These are phyloP conservation scores for Spatulosminthurus flaviceps DNA, from an alignment of 2,888 invertebrate species.

Conservation along the genomic window DNA sequence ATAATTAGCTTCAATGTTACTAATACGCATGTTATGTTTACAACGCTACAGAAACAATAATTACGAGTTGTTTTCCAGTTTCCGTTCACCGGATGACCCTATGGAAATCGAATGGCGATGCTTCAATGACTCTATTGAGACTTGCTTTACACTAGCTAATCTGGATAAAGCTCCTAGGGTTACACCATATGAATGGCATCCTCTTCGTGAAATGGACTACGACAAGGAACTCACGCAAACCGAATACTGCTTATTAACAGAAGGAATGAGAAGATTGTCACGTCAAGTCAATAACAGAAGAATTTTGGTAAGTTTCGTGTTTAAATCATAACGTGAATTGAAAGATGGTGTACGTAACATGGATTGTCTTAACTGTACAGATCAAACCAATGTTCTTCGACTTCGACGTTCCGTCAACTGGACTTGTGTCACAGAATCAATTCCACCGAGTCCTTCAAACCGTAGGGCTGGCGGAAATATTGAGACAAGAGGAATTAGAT, in stretches of 20 bases:
- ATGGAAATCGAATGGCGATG: constrained; percentile 66
- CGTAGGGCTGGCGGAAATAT: constrained; percentile 56
- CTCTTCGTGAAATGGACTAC: constrained; percentile 62
- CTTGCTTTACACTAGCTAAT: constrained; percentile 74
- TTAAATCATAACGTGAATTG: neutral
- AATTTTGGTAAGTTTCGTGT: constrained; percentile 52
- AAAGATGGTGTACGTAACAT: no score
- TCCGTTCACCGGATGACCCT: constrained; percentile 60
- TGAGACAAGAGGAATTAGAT: constrained; percentile 59
- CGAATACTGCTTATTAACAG: constrained; percentile 56
- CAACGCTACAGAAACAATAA: neutral
- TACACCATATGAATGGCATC: constrained; percentile 68
- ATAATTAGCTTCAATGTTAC: neutral
- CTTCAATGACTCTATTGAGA: constrained; percentile 76
- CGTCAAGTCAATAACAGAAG: constrained; percentile 53
- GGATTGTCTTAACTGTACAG: no score
- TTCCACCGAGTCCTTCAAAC: constrained; percentile 62
- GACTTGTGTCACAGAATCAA: constrained; percentile 61
- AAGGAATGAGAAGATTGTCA: constrained; percentile 59
- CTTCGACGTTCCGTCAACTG: constrained; percentile 61
- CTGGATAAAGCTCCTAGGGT: constrained; percentile 76
- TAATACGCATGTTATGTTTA: neutral
- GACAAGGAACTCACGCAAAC: constrained; percentile 55
- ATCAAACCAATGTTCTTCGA: constrained; percentile 62
- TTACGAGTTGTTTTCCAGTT: constrained; percentile 47